Evolutionary conservation across 1,140 invertebrate species (phyloP).

Genomic region (Caenorhabditis inopinata): DNA sequence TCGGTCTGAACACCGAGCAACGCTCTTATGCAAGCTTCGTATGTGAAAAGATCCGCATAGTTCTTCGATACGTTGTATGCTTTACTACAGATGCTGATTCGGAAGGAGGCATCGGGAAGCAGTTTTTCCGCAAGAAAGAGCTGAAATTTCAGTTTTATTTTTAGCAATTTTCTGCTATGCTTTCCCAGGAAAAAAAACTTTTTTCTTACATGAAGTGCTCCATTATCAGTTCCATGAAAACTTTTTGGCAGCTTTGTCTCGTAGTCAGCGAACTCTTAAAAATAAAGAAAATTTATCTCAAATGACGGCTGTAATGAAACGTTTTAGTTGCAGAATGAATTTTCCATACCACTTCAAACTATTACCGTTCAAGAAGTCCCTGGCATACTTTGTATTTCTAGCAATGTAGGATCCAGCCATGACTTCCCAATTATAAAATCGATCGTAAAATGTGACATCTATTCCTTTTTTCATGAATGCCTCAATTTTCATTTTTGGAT

Average conservation of each 20-base stretch:
- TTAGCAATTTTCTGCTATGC: too few species aligned
- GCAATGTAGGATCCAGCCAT: constrained; percentile 58
- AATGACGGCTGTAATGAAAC: too few species aligned
- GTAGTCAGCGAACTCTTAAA: not conserved
- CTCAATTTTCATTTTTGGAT: constrained; percentile 57
- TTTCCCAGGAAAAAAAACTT: too few species aligned
- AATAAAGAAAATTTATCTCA: not conserved
- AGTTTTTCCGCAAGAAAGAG: not conserved
- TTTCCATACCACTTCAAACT: too few species aligned
- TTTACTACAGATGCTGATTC: not conserved
- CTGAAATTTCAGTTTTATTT: not conserved
- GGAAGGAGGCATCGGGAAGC: not conserved
- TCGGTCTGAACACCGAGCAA: not conserved
- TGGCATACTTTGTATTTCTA: constrained; percentile 53
- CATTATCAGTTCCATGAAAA: constrained; percentile 34
- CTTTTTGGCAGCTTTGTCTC: not conserved
- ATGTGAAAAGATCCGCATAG: not conserved
- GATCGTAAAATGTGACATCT: constrained; percentile 59
- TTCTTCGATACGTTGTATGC: not conserved
- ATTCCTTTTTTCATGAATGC: constrained; percentile 56
- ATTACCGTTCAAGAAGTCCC: constrained; percentile 49
- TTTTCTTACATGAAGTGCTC: constrained; percentile 23
- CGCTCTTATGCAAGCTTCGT: not conserved
- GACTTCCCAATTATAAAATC: constrained; percentile 63
- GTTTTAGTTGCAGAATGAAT: too few species aligned